Percentiles rank a stretch among this genome's conserved stretches.
These are phyloP conservation scores for Labia minor DNA, from an alignment of 2,888 invertebrate species.

Conservation along the genomic window DNA sequence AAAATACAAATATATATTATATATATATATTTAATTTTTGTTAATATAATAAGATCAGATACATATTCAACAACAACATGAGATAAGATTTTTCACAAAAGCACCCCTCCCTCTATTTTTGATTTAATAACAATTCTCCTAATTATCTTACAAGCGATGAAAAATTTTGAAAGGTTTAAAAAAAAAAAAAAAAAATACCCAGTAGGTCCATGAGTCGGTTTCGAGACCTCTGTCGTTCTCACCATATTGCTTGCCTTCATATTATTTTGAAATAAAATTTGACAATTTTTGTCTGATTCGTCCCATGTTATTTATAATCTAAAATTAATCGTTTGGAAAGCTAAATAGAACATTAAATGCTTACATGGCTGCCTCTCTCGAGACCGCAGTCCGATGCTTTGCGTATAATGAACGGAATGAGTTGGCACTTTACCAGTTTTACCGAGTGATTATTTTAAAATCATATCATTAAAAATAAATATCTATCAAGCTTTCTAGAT, in stretches of 20 bases:
- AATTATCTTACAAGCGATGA: neutral
- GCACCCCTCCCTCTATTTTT: too few relatives aligned
- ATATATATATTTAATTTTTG: too few relatives aligned
- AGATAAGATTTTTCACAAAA: too few relatives aligned
- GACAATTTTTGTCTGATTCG: slow-evolving; percentile 13
- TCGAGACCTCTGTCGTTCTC: too few relatives aligned
- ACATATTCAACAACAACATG: too few relatives aligned
- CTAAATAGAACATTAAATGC: slow-evolving; percentile 13
- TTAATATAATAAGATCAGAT: too few relatives aligned
- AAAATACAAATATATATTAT: too few relatives aligned
- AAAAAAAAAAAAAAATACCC: neutral
- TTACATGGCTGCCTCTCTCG: neutral
- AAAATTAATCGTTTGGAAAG: neutral
- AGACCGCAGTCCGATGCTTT: neutral
- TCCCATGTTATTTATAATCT: neutral
- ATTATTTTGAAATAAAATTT: slow-evolving; percentile 1
- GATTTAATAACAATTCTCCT: neutral
- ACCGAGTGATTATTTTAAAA: slow-evolving; percentile 7
- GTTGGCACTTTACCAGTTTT: slow-evolving; percentile 1
- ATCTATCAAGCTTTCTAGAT: neutral
- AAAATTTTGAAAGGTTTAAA: slow-evolving; percentile 13
- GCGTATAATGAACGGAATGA: slow-evolving; percentile 13
- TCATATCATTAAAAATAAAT: slow-evolving; percentile 13
- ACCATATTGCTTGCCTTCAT: neutral
- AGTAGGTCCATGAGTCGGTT: neutral